Conservation (phyloP, 2,888 invertebrate species). For the Macrosiphum euphorbiae region DNA sequence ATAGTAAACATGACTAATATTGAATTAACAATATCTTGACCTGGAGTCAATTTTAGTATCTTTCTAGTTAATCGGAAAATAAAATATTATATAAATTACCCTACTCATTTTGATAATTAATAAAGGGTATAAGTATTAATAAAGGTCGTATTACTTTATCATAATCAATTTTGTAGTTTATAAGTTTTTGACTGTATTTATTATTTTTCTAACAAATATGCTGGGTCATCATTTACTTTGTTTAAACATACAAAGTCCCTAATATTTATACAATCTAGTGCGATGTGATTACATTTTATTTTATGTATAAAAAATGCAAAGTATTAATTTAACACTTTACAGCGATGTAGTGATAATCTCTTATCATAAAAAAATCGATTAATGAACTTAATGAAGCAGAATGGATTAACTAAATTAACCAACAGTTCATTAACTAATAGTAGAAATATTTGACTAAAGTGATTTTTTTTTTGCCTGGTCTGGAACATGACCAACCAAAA, state of each 20-base stretch:
- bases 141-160: neutral
- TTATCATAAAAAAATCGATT: neutral
- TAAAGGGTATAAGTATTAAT: too few relatives aligned
- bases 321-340: neutral
- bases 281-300: neutral
- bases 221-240: neutral
- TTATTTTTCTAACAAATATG: neutral
- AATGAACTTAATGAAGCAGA: neutral
- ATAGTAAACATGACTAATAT: neutral
- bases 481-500: neutral
- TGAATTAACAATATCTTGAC: neutral
- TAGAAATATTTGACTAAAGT: neutral
- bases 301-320: neutral
- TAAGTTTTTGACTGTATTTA: neutral
- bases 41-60: neutral
- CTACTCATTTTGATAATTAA: neutral
- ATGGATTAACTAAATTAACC: conserved; percentile 11
- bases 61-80: neutral
- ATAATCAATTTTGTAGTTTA: neutral
- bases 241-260: neutral
- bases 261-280: neutral
- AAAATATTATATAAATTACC: neutral
- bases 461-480: neutral
- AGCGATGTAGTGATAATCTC: neutral
- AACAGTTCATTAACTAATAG: conserved; percentile 1